These are phyloP conservation scores for Oconnorella tubifera DNA, from an alignment of 2,888 invertebrate species.

Conservation along the genomic window DNA sequence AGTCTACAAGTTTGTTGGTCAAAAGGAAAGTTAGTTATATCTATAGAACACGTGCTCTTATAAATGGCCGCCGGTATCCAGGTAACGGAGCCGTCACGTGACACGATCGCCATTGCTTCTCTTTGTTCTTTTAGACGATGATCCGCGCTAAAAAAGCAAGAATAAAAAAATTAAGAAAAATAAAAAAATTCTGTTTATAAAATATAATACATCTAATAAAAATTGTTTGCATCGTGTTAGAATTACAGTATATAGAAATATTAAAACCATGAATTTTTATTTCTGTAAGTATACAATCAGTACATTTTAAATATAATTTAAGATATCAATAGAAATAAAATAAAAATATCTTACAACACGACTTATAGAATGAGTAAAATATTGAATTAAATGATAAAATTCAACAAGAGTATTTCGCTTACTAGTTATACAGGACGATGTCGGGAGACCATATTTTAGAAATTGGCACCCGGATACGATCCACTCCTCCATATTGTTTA, in stretches of 20 bases:
- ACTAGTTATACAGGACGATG: conserved; percentile 43
- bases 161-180: no score
- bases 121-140: conserved; percentile 50
- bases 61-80: conserved; percentile 50
- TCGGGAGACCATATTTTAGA: conserved; percentile 42
- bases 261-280: no score
- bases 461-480: conserved; percentile 38
- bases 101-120: conserved; percentile 48
- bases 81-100: conserved; percentile 42
- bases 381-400: no score
- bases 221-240: neutral
- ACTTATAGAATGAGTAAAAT: no score
- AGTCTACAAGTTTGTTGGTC: conserved; percentile 51
- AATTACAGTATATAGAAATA: no score
- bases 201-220: neutral
- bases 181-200: no score
- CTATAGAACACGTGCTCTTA: conserved; percentile 52
- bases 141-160: conserved; percentile 57
- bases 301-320: neutral
- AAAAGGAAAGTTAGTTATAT: conserved; percentile 53
- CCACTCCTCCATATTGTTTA: conserved; percentile 39
- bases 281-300: neutral
- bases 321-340: no score
- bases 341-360: no score
- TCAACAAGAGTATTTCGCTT: no score